phyloP scores from a whole-genome alignment of 1,140 invertebrate species.

The Drosophila virilis region DNA sequence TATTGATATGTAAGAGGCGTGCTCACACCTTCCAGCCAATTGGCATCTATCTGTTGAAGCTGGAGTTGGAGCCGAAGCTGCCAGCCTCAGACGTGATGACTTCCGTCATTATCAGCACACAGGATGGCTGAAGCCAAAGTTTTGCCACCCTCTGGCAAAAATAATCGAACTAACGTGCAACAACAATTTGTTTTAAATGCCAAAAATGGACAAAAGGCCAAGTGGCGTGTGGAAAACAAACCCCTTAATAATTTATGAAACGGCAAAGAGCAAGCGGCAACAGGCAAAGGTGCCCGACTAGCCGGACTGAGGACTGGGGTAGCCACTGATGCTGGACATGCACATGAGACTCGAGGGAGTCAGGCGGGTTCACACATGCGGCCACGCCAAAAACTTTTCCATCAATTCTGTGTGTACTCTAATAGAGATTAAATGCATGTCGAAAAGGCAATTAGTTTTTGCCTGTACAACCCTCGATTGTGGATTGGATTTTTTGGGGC shows the following conservation, averaged over 20 bases:
- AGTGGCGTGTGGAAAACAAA: constrained; percentile 45
- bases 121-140: constrained; percentile 34
- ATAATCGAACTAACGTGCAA: constrained; percentile 77
- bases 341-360: constrained; percentile 35
- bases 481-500: constrained; percentile 1
- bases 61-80: not conserved
- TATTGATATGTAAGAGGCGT: constrained; percentile 77
- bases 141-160: constrained; percentile 56
- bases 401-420: constrained; percentile 65
- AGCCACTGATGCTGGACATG: constrained; percentile 3
- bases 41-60: constrained; percentile 25
- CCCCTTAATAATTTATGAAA: constrained; percentile 80
- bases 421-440: constrained; percentile 84
- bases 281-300: constrained; percentile 16
- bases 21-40: constrained; percentile 63
- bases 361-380: constrained; percentile 59
- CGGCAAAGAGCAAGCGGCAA: constrained; percentile 48
- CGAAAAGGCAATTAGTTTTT: constrained; percentile 84
- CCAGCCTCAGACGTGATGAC: constrained; percentile 61
- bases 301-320: not conserved
- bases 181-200: constrained; percentile 82
- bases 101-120: constrained; percentile 72
- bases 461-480: constrained; percentile 24
- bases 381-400: constrained; percentile 58
- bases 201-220: constrained; percentile 54